phyloP scores from a whole-genome alignment of 1,140 invertebrate species.

The Ooceraea biroi region DNA sequence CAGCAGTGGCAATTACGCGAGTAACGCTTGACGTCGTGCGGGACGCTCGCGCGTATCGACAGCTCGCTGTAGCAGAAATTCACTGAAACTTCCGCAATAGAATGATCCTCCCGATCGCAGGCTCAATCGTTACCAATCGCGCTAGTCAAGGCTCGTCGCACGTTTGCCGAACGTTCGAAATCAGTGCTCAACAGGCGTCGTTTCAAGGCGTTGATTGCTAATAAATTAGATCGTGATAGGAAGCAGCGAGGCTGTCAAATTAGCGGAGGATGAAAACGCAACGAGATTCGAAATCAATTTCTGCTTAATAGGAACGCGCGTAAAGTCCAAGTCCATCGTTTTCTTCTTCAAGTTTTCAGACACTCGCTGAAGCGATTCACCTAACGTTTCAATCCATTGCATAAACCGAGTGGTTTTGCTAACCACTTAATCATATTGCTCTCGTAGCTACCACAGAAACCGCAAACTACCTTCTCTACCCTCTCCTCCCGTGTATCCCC shows the following conservation, averaged over 20 bases:
- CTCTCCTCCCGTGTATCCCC: not conserved
- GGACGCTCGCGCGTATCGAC: slow-evolving; percentile 15
- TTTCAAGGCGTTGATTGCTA: slow-evolving; percentile 9
- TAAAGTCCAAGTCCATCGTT: too few relatives aligned
- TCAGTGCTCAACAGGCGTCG: too few relatives aligned
- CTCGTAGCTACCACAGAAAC: not conserved
- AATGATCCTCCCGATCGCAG: slow-evolving; percentile 13
- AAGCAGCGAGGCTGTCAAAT: too few relatives aligned
- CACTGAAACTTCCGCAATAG: not conserved
- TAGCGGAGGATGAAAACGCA: not conserved
- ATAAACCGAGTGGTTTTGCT: not conserved
- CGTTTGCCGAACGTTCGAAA: too few relatives aligned
- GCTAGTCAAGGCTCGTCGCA: slow-evolving; percentile 7
- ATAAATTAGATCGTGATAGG: slow-evolving; percentile 10
- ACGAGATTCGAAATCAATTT: not conserved
- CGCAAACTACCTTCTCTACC: not conserved
- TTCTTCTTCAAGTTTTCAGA: too few relatives aligned
- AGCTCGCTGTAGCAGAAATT: not conserved
- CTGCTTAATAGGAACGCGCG: too few relatives aligned
- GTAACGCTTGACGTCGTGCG: not conserved
- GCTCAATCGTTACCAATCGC: not conserved
- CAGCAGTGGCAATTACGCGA: slow-evolving; percentile 13
- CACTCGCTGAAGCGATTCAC: not conserved
- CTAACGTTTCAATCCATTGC: not conserved
- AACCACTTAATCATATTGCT: not conserved